Conservation (phyloP, 2,888 invertebrate genomes). For the Pollenia griseotomentosa region DNA sequence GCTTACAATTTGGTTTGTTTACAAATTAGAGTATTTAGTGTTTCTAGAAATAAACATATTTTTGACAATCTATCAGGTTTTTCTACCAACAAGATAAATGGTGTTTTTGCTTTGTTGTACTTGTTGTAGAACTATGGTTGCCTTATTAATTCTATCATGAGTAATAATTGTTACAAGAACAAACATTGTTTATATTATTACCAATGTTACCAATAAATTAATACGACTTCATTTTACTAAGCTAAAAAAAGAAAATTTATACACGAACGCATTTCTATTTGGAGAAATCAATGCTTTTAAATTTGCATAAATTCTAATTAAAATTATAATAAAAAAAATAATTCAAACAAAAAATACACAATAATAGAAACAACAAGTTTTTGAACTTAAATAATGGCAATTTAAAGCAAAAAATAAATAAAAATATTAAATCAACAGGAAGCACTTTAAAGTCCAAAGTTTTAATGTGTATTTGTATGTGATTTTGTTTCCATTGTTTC, state of each 20-base stretch:
- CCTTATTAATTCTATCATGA: no score
- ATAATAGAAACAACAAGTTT: slow-evolving; percentile 28
- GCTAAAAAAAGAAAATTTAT: background rate
- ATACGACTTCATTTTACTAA: slow-evolving; percentile 13
- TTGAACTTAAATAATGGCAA: slow-evolving; percentile 4
- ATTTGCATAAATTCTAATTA: slow-evolving; percentile 62
- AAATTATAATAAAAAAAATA: slow-evolving; percentile 3
- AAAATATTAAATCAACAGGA: slow-evolving; percentile 62
- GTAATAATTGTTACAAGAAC: background rate
- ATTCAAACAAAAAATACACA: slow-evolving; percentile 22
- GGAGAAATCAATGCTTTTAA: slow-evolving; percentile 19
- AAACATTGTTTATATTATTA: slow-evolving; percentile 3
- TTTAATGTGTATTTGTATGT: slow-evolving; percentile 30
- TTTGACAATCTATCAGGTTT: no score
- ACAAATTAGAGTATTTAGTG: no score
- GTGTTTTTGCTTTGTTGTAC: no score
- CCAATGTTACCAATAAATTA: slow-evolving; percentile 7
- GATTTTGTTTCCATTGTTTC: slow-evolving; percentile 36
- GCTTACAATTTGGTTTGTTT: no score
- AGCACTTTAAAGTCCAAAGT: slow-evolving; percentile 63
- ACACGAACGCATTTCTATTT: slow-evolving; percentile 43
- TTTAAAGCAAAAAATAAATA: slow-evolving; percentile 19
- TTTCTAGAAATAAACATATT: no score
- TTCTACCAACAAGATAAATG: no score
- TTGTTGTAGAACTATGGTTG: no score